These are phyloP conservation scores for Bufotes viridis DNA, from an alignment of 2,797 vertebrate species.

Conservation along the genomic window DNA sequence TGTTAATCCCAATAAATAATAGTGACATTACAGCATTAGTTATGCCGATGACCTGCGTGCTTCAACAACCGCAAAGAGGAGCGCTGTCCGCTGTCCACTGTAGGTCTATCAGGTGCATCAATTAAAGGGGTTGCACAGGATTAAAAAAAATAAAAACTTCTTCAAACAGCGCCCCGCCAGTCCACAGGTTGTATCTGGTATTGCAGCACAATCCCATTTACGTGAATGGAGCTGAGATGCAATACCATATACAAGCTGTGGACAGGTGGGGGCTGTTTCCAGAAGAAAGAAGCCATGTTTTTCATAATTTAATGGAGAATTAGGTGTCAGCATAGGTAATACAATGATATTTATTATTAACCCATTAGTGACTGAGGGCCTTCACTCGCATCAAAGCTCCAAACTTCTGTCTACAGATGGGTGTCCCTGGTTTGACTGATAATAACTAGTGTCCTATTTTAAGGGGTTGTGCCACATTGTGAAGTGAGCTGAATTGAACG, in stretches of 20 bases:
- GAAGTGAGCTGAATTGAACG: no score
- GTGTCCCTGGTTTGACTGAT: no score
- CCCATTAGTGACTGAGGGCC: no score
- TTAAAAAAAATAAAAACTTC: not conserved
- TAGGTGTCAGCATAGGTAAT: no score
- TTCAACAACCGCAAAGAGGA: not conserved
- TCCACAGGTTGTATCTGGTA: not conserved
- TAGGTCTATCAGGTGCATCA: not conserved
- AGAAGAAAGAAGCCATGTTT: not conserved
- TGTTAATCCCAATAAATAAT: conserved; percentile 38
- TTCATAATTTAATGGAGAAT: not conserved
- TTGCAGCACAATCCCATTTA: not conserved
- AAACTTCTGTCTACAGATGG: no score
- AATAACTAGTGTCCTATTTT: no score
- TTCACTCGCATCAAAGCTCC: no score
- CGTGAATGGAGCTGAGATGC: not conserved
- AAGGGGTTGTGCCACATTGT: no score
- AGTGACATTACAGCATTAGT: conserved; percentile 18
- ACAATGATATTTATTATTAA: no score
- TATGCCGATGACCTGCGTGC: not conserved
- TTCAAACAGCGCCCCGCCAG: not conserved
- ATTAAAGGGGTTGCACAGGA: not conserved
- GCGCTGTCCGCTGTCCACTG: not conserved
- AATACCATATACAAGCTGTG: not conserved
- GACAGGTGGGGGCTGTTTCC: not conserved